Conservation (phyloP, 2,888 invertebrate genomes). For the Molorchus minor region DNA sequence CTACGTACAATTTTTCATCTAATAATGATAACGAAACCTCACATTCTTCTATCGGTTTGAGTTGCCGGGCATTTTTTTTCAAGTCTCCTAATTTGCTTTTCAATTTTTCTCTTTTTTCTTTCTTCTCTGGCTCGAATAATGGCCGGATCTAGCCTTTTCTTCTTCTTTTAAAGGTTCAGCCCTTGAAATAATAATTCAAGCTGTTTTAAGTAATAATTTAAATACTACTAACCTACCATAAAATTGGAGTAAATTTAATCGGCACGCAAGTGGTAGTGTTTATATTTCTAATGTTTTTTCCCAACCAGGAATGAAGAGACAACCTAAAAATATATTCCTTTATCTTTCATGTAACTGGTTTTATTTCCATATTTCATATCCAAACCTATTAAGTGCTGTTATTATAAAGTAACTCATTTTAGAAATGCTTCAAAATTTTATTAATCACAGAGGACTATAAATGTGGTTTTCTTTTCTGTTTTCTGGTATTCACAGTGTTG, state of each 20-base stretch:
- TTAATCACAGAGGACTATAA: too few species aligned
- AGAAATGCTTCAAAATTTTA: too few species aligned
- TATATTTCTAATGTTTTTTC: conserved; percentile 48
- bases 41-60: conserved; percentile 91
- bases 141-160: conserved; percentile 84
- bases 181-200: conserved; percentile 61
- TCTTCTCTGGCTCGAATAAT: conserved; percentile 84
- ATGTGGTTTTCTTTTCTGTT: too few species aligned
- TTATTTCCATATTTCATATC: not conserved
- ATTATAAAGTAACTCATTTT: conserved; percentile 20
- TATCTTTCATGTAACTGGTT: not conserved
- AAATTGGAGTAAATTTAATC: conserved; percentile 56
- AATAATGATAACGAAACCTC: conserved; percentile 76
- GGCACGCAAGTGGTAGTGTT: conserved; percentile 53
- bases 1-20: conserved; percentile 71
- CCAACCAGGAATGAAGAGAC: conserved; percentile 18
- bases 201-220: not conserved
- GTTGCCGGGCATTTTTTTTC: conserved; percentile 81
- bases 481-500: too few species aligned
- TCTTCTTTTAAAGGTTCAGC: conserved; percentile 92
- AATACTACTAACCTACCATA: conserved; percentile 55
- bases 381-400: conserved; percentile 13
- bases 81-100: conserved; percentile 84
- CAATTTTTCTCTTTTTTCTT: conserved; percentile 80
- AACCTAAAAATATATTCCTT: conserved; percentile 31